A percentile compares a stretch with the other conserved stretches of the same genome.
phyloP scores from a whole-genome alignment of 1,140 invertebrate species.

The Planococcus citri region DNA sequence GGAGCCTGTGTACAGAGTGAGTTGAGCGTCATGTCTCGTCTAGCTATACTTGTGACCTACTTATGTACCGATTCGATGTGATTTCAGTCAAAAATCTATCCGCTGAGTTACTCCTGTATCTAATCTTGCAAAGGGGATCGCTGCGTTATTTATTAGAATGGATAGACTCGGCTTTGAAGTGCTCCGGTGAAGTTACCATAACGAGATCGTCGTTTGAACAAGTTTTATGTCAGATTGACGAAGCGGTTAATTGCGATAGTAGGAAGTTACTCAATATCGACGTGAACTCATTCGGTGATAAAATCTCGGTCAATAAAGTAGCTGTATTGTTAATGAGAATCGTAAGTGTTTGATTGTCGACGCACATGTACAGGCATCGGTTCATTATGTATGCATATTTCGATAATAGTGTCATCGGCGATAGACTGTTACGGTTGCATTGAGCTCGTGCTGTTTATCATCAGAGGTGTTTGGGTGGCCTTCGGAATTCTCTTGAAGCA shows the following conservation, averaged over 20 bases:
- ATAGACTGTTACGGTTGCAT: no score
- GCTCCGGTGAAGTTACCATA: slow-evolving; percentile 14
- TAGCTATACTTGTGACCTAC: no score
- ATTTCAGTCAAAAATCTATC: slow-evolving; percentile 36
- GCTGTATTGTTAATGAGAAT: slow-evolving; percentile 43
- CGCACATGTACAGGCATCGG: no score
- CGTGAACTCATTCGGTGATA: slow-evolving; percentile 20
- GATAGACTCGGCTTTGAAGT: slow-evolving; percentile 46
- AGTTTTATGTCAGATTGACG: slow-evolving; percentile 11
- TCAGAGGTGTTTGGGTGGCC: no score
- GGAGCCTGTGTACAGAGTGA: slow-evolving; percentile 38
- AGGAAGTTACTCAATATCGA: slow-evolving; percentile 22
- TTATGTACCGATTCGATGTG: background rate
- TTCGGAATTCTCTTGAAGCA: no score
- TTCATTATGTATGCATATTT: no score
- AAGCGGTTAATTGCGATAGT: slow-evolving; percentile 6
- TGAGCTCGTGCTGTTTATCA: no score
- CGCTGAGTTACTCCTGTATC: slow-evolving; percentile 42
- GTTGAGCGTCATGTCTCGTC: background rate
- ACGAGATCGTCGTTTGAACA: slow-evolving; percentile 25
- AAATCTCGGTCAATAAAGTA: slow-evolving; percentile 39
- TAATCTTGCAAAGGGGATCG: slow-evolving; percentile 49
- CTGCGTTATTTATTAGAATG: slow-evolving; percentile 48
- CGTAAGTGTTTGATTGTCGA: slow-evolving; percentile 32
- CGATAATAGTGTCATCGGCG: no score